Evolutionary conservation across 2,797 vertebrate species (phyloP).

Genomic region (Perodicticus potto): DNA sequence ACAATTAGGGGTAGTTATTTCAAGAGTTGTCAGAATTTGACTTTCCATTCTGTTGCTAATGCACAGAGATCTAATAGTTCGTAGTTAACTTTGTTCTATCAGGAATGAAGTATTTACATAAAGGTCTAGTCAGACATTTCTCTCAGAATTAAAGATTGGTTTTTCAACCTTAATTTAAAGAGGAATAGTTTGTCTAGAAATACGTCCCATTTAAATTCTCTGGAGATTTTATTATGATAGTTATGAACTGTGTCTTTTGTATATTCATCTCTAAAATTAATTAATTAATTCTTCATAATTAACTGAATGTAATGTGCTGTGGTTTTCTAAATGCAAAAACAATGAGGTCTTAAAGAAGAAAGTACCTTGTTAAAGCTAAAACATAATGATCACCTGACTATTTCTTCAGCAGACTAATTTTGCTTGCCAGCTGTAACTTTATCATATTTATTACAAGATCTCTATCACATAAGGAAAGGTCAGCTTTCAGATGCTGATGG

Average conservation of each 20-base stretch:
- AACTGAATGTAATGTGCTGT: conserved; percentile 52
- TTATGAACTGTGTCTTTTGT: conserved; percentile 58
- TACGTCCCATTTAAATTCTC: conserved; percentile 41
- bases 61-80: conserved; percentile 19
- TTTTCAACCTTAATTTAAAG: conserved; percentile 69
- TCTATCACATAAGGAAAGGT: not conserved
- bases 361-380: conserved; percentile 70
- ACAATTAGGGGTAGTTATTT: conserved; percentile 50
- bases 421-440: conserved; percentile 34
- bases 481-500: not conserved
- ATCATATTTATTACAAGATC: conserved; percentile 4
- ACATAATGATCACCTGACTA: conserved; percentile 67
- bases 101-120: conserved; percentile 64
- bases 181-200: conserved; percentile 66
- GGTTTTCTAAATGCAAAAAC: conserved; percentile 61
- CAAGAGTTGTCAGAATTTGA: conserved; percentile 15
- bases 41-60: conserved; percentile 41
- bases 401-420: conserved; percentile 66
- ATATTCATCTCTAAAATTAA: conserved; percentile 68
- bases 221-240: conserved; percentile 66
- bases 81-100: conserved; percentile 53
- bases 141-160: conserved; percentile 43
- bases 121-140: conserved; percentile 52
- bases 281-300: conserved; percentile 75
- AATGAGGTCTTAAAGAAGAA: conserved; percentile 55